Conservation (phyloP, 2,113 vertebrate genomes). For the Callopanchax toddi region DNA sequence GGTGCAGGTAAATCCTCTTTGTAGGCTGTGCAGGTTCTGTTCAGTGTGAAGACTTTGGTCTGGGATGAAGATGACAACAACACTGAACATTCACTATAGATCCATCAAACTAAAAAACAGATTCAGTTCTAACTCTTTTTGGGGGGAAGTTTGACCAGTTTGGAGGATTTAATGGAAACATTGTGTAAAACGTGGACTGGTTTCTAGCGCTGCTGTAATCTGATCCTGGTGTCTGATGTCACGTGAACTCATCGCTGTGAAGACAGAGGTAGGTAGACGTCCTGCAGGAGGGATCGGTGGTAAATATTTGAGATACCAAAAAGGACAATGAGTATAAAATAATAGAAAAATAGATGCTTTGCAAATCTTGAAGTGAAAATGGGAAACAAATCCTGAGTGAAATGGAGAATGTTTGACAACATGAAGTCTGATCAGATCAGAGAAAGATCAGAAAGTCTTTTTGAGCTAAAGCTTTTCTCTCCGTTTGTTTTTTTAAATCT, state of each 20-base stretch:
- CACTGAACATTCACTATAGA: no score
- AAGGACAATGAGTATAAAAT: constrained; percentile 36
- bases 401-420: constrained; percentile 58
- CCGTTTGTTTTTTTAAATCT: constrained; percentile 67
- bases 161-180: no score
- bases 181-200: neutral
- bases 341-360: constrained; percentile 56
- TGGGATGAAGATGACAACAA: neutral
- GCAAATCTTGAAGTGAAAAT: constrained; percentile 27
- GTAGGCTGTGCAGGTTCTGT: constrained; percentile 8
- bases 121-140: neutral
- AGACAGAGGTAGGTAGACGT: constrained; percentile 68
- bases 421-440: constrained; percentile 57
- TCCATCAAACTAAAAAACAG: neutral
- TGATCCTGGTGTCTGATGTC: constrained; percentile 15
- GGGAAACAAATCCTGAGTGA: constrained; percentile 39
- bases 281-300: constrained; percentile 48
- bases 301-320: constrained; percentile 5
- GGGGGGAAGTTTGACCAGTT: no score
- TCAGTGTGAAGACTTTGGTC: constrained; percentile 18
- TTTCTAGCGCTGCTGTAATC: neutral
- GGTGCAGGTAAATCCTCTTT: constrained; percentile 22
- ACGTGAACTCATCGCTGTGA: constrained; percentile 33
- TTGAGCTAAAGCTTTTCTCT: constrained; percentile 85
- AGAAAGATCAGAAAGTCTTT: constrained; percentile 77